Evolutionary conservation across 2,113 vertebrate species (phyloP), one percentile per base, ranked within the genome.

Genomic region (Paraplagusia blochii): DNA sequence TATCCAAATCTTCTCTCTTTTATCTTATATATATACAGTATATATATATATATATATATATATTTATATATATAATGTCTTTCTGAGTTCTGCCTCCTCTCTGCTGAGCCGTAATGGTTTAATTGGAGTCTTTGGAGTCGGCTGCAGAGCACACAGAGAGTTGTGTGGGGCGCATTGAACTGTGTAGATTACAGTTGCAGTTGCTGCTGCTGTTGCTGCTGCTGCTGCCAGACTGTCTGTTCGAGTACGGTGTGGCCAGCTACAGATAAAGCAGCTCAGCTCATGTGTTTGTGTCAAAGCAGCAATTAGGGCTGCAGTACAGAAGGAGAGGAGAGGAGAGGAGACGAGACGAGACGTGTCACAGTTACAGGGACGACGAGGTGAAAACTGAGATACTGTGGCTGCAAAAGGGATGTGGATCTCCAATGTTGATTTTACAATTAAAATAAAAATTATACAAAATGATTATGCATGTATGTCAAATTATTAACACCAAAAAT

Each of bases 261-360:
- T 3, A 65, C 43, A 80, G 83, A 87, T 85, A 85, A 86, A 83
- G 80, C 57, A 36, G 33, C 59, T 74, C 38, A 40, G 38, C 40
- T 72, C 22, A 58, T 68, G 65, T 80, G 77, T 77, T 82, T 84
- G 72, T 76, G 77, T 12, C 76, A 75, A 74, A 79, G 81, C 76
- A 61, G 82, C 79, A 87, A 86, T 88, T 87, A 88, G 54, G 63
- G 64, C 58, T 61, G 63, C 66, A 82, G 71, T 18, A 70, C 69
- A 53, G 66, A 64, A 36, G 55, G 56, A 74, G 57, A 77, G 84
- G 73, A 63, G 72, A 52, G 40, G 7, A 75, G n/a, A 29, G 22
- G 72, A 52, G 40, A 6, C 57, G 50, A 29, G 22, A 6, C n/a
- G n/a, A n/a, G n/a, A n/a, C n/a, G n/a, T n/a, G n/a, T n/a, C n/a